Percentiles rank a stretch among this genome's conserved stretches.
Conservation (phyloP, 92 coral and sea anemone species). For the Palythoa grandiflora region DNA sequence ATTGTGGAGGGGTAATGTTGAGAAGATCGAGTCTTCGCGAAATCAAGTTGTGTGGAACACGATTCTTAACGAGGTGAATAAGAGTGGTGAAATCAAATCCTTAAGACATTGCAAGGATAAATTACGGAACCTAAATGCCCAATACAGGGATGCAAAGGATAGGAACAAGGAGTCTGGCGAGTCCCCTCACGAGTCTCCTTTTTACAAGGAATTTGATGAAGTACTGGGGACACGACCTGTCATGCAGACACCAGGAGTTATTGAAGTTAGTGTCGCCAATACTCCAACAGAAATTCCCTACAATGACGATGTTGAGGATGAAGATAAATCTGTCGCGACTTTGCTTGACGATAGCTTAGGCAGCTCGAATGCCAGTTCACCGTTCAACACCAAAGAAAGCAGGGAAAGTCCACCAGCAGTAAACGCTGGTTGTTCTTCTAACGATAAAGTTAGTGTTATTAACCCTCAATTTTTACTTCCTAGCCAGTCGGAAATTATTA, state of each 20-base stretch:
- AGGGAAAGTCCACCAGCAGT: constrained; percentile 7
- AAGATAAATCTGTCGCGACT: constrained; percentile 7
- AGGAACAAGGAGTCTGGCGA: constrained; percentile 40
- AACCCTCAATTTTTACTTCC: constrained; percentile 13
- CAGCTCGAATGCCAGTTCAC: constrained; percentile 19
- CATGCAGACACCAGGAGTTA: constrained; percentile 8
- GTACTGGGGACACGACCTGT: constrained; percentile 42
- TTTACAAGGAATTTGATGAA: constrained; percentile 14
- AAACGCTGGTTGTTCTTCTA: constrained; percentile 24
- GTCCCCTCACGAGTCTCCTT: constrained; percentile 18
- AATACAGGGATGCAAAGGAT: constrained; percentile 31
- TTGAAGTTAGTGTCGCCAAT: constrained; percentile 21
- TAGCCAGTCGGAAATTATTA: constrained; percentile 16
- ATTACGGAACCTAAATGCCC: constrained; percentile 24
- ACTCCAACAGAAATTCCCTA: constrained; percentile 15
- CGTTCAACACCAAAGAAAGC: constrained; percentile 3
- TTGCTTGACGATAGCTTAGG: background rate
- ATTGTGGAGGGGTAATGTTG: constrained; percentile 36
- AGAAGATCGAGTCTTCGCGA: constrained; percentile 27
- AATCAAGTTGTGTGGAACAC: constrained; percentile 33
- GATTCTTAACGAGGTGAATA: constrained; percentile 25
- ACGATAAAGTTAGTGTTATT: constrained; percentile 20
- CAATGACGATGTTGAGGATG: constrained; percentile 28
- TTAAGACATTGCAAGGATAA: constrained; percentile 46
- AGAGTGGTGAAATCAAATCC: constrained; percentile 21